phyloP scores from a whole-genome alignment of 2,888 invertebrate genomes.

The Phanerotoma sp. region DNA sequence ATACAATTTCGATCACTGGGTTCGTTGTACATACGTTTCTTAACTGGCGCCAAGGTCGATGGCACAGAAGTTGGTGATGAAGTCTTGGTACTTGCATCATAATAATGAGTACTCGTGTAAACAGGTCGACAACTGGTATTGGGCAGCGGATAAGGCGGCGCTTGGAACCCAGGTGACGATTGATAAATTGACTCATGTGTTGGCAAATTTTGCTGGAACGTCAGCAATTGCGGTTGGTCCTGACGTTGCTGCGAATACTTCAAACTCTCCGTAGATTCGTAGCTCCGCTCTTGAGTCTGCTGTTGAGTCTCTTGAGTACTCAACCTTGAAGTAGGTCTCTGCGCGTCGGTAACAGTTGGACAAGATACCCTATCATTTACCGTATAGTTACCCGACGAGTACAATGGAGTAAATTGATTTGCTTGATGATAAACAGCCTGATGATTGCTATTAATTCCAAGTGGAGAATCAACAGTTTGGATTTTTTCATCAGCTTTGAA shows the following conservation, averaged over 20 bases:
- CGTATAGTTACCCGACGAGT: conserved; percentile 42
- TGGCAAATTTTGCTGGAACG: conserved; percentile 49
- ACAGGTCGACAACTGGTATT: conserved; percentile 47
- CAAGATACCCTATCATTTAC: conserved; percentile 29
- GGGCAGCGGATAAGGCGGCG: conserved; percentile 50
- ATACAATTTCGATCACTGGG: conserved; percentile 36
- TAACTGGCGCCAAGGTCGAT: conserved; percentile 47
- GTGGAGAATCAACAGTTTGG: conserved; percentile 32
- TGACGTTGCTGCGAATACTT: conserved; percentile 45
- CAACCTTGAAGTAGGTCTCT: conserved; percentile 38
- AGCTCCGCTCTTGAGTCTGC: conserved; percentile 40
- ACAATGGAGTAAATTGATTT: conserved; percentile 45
- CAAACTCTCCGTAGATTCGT: conserved; percentile 39
- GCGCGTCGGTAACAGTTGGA: conserved; percentile 36
- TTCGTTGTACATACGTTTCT: conserved; percentile 53
- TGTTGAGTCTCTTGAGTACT: conserved; percentile 38
- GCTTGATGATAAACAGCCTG: conserved; percentile 45
- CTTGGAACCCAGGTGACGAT: conserved; percentile 46
- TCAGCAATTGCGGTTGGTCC: conserved; percentile 44
- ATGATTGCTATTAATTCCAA: conserved; percentile 42
- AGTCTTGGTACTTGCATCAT: conserved; percentile 45
- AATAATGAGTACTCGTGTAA: conserved; percentile 51
- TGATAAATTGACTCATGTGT: conserved; percentile 51
- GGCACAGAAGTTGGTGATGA: conserved; percentile 31
- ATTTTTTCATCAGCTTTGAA: conserved; percentile 40